phyloP scores from a whole-genome alignment of 2,797 vertebrate species.

The Neosalanx taihuensis region DNA sequence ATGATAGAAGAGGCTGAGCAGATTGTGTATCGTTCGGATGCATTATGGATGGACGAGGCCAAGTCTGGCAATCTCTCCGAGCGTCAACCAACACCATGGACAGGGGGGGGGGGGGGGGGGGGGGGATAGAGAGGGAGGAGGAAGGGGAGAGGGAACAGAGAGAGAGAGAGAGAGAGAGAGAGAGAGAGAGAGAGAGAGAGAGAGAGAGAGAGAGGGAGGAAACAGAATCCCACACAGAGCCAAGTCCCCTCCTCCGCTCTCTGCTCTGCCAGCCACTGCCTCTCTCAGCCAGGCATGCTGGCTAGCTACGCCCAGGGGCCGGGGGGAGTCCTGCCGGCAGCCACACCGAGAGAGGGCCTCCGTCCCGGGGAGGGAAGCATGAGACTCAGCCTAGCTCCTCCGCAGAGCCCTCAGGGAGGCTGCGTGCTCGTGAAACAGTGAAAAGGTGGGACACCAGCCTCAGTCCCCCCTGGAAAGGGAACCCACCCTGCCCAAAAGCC shows the following conservation, averaged over 20 bases:
- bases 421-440: slow-evolving; percentile 33
- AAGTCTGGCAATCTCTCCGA: slow-evolving; percentile 56
- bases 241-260: slow-evolving; percentile 36
- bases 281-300: slow-evolving; percentile 36
- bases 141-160: slow-evolving; percentile 1
- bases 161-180: slow-evolving; percentile 29
- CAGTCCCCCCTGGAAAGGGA: neutral
- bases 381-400: neutral
- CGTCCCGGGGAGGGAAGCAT: neutral
- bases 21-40: slow-evolving; percentile 76
- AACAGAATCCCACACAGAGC: slow-evolving; percentile 21
- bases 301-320: neutral
- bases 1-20: slow-evolving; percentile 80
- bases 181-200: slow-evolving; percentile 4
- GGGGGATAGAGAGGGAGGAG: neutral
- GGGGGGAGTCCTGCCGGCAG: neutral
- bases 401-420: neutral
- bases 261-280: slow-evolving; percentile 29
- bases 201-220: slow-evolving; percentile 13
- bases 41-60: slow-evolving; percentile 70
- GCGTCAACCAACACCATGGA: slow-evolving; percentile 38
- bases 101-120: neutral
- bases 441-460: neutral
- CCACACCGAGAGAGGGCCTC: too few species aligned
- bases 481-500: neutral